Conservation (phyloP, 2,888 invertebrate species). For the Drosophila antonietae region DNA sequence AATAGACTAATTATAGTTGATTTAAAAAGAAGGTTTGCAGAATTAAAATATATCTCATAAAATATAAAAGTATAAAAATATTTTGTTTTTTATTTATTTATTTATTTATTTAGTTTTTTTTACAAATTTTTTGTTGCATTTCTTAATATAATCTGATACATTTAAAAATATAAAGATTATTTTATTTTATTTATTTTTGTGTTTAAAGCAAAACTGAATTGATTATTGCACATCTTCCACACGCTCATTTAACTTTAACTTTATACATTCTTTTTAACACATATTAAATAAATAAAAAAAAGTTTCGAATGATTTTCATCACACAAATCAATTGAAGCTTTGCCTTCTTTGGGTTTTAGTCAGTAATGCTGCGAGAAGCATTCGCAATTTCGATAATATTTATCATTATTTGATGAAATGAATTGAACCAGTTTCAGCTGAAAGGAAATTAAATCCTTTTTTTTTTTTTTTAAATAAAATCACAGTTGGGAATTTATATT, state of each 20-base stretch:
- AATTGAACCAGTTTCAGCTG: slow-evolving; percentile 1
- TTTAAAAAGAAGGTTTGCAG: no score
- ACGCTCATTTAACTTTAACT: neutral
- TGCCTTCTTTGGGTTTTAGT: neutral
- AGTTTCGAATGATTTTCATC: neutral
- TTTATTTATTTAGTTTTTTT: no score
- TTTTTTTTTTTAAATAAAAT: slow-evolving; percentile 4
- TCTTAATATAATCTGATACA: no score
- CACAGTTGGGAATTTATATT: neutral
- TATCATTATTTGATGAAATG: slow-evolving; percentile 3
- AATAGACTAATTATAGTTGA: no score
- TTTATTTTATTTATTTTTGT: neutral
- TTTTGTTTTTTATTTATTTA: no score
- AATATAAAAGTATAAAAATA: no score
- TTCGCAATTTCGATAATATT: slow-evolving; percentile 20
- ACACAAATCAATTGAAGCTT: slow-evolving; percentile 1
- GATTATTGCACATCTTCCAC: neutral
- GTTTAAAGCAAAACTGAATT: neutral
- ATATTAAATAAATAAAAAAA: neutral
- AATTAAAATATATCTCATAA: no score
- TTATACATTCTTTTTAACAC: neutral
- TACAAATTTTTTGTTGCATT: no score
- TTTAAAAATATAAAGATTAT: no score
- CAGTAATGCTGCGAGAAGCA: neutral
- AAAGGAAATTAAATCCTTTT: slow-evolving; percentile 8